Evolutionary conservation across 2,113 vertebrate species (phyloP).

Genomic region (Lethenteron camtschaticum): DNA sequence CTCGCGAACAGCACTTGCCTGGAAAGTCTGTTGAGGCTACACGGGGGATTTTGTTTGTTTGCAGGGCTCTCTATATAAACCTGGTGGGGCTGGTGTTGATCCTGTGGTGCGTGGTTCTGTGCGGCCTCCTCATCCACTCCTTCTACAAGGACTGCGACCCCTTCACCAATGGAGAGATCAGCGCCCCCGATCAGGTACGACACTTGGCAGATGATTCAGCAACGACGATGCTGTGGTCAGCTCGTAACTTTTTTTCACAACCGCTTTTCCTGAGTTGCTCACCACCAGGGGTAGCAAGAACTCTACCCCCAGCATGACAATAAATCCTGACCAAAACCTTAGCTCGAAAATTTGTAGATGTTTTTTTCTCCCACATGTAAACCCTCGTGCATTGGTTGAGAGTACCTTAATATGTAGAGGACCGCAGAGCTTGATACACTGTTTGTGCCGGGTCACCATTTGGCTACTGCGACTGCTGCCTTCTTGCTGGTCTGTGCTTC

Average conservation of each 20-base stretch:
- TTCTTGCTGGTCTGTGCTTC: too few relatives aligned
- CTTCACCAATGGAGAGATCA: slow-evolving; percentile 37
- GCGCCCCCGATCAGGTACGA: slow-evolving; percentile 54
- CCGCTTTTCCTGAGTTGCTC: too few relatives aligned
- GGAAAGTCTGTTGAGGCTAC: neutral
- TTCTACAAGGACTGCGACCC: slow-evolving; percentile 68
- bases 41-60: slow-evolving; percentile 6
- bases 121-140: slow-evolving; percentile 56
- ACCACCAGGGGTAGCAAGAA: neutral
- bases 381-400: too few relatives aligned
- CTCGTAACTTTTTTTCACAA: too few relatives aligned
- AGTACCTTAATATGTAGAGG: too few relatives aligned
- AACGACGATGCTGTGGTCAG: too few relatives aligned
- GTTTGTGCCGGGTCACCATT: too few relatives aligned
- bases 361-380: too few relatives aligned
- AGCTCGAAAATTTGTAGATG: too few relatives aligned
- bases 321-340: neutral
- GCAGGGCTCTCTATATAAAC: slow-evolving; percentile 64
- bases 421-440: too few relatives aligned
- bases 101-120: slow-evolving; percentile 33
- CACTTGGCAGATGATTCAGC: neutral
- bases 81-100: slow-evolving; percentile 51
- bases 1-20: neutral
- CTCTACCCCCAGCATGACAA: neutral
- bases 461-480: too few relatives aligned